Conservation (phyloP, 2,113 vertebrate genomes). For the Bubo bubo region DNA sequence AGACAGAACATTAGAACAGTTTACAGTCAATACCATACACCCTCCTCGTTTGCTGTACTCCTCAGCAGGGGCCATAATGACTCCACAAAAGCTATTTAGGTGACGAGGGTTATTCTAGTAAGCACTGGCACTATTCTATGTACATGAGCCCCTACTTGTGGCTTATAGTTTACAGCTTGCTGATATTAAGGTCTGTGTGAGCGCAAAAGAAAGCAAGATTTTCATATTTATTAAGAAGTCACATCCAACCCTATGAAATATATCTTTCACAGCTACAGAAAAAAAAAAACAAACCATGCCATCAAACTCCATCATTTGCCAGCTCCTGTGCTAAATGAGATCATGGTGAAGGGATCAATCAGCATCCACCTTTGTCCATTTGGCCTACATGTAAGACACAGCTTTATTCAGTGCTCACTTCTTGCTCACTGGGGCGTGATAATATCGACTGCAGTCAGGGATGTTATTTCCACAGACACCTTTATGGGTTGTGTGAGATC, state of each 20-base stretch:
- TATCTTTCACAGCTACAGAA: not conserved
- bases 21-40: not conserved
- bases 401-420: not conserved
- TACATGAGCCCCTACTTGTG: not conserved
- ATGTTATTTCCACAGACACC: not conserved
- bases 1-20: not conserved
- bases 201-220: no score
- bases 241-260: not conserved
- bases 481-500: not conserved
- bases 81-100: not conserved
- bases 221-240: not conserved
- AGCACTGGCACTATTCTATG: not conserved
- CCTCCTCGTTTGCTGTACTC: not conserved
- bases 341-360: not conserved
- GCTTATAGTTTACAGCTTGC: not conserved
- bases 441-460: not conserved
- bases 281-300: not conserved
- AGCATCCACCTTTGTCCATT: not conserved
- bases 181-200: not conserved
- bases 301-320: not conserved
- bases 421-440: not conserved
- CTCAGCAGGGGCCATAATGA: not conserved
- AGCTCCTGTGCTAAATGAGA: not conserved
- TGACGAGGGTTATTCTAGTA: not conserved
- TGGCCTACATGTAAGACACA: not conserved